Base-by-base conservation (phyloP, 2,888 invertebrate species). In the Pollenia angustigena region DNA sequence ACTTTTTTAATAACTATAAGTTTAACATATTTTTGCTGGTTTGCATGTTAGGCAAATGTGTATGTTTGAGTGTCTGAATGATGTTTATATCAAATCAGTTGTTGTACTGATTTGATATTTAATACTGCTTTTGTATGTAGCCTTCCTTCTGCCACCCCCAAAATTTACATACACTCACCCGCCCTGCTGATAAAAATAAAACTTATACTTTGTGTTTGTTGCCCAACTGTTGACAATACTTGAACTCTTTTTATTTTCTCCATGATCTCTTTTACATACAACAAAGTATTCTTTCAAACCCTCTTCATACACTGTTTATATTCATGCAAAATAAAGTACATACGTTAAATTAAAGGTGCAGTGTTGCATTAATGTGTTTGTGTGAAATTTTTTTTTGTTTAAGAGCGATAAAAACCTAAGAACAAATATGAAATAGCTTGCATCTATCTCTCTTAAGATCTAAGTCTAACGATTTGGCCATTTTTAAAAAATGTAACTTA, bases 1-100 rank as follows among this genome's bases (percentile, higher is more conserved):
- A 87, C 72, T 84, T 87, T 87, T 87, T 87, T 87, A 87, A 87
- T 87, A 87, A 87, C 83, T 84, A 56, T 72, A 87, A 82, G 85
- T 86, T 86, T 86, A 86, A 75, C 85, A 82, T 86, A 82, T 82
- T 86, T 60, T 75, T 75, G 81, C 62, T 69, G 81, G 54, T 62
- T 75, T 82, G 52, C 75, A 68, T 52, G 50, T 74, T 32, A 75
- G 60, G 69, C 75, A 69, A 75, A 82, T 60, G 52, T 75, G 42
- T 75, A 32, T 32, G 32, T 32, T 32, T 32, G 32, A 32, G 32
- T 32, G 32, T 32, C 32, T 32, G 32, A 32, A 32, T 32, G 6
- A 32, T 32, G 32, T 32, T 32, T 32, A 32, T 32, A 32, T 32
- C 32, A 32, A 32, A 32, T 32, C 32, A 32, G 32, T 40, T 48